Evolutionary conservation across 2,888 invertebrate genomes (phyloP).

Genomic region (Caenorhabditis japonica): DNA sequence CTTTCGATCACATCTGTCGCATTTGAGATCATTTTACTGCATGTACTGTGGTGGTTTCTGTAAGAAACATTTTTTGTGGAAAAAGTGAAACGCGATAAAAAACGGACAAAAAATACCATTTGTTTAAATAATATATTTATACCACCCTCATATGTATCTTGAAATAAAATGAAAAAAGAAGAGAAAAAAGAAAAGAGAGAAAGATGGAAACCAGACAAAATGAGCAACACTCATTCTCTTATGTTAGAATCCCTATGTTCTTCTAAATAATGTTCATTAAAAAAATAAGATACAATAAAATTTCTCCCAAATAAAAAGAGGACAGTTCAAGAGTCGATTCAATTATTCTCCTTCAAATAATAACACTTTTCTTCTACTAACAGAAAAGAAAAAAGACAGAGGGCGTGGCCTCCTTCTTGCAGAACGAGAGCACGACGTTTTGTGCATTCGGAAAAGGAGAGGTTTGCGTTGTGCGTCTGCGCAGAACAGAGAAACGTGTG

Average conservation of each 20-base stretch:
- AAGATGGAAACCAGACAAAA: too few relatives aligned
- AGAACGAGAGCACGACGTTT: slow-evolving; percentile 37
- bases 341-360: slow-evolving; percentile 24
- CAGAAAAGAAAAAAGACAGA: slow-evolving; percentile 7
- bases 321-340: too few relatives aligned
- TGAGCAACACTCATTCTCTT: too few relatives aligned
- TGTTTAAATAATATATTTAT: too few relatives aligned
- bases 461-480: slow-evolving; percentile 26
- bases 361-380: slow-evolving; percentile 38
- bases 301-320: too few relatives aligned
- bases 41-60: neutral
- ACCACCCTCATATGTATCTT: neutral
- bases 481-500: slow-evolving; percentile 30
- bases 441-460: slow-evolving; percentile 46
- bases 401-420: slow-evolving; percentile 21
- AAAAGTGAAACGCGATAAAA: neutral
- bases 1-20: slow-evolving; percentile 14
- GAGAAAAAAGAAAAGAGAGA: too few relatives aligned
- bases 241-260: too few relatives aligned
- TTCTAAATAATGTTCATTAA: too few relatives aligned
- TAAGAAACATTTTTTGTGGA: neutral
- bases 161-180: neutral
- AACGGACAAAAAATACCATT: neutral
- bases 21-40: slow-evolving; percentile 3
- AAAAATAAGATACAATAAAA: too few relatives aligned